A percentile compares a stretch with the other conserved stretches of the same genome.
phyloP scores from a whole-genome alignment of 1,140 invertebrate species.

The Papilio xuthus region DNA sequence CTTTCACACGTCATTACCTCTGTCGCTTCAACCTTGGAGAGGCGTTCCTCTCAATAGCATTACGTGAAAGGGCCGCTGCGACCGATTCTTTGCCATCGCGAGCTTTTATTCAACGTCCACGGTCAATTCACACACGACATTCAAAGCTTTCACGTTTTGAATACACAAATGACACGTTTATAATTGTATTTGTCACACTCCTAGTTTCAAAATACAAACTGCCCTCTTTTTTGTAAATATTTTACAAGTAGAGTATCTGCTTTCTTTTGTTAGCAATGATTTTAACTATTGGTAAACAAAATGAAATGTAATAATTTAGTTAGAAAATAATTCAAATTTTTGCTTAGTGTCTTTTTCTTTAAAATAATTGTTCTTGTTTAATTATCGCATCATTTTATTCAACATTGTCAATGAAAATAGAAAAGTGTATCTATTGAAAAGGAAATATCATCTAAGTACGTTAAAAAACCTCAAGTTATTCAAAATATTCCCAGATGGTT shows the following conservation, averaged over 20 bases:
- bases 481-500: background rate
- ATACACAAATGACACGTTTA: constrained; percentile 33
- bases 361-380: background rate
- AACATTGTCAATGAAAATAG: background rate
- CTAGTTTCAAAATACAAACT: background rate
- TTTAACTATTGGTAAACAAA: background rate
- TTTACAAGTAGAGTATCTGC: background rate
- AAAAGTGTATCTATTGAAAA: background rate
- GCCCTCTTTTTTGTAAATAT: background rate
- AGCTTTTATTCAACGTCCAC: constrained; percentile 19
- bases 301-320: background rate
- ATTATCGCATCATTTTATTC: background rate
- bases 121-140: background rate
- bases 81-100: constrained; percentile 30
- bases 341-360: background rate
- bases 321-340: background rate
- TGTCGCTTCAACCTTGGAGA: constrained; percentile 54
- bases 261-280: background rate
- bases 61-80: constrained; percentile 47
- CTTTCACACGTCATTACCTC: constrained; percentile 66
- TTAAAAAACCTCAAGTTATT: background rate
- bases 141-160: constrained; percentile 20
- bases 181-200: constrained; percentile 26
- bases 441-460: background rate
- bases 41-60: constrained; percentile 53